Evolutionary conservation across 2,888 invertebrate genomes (phyloP).

Genomic region (Artemia sp.): DNA sequence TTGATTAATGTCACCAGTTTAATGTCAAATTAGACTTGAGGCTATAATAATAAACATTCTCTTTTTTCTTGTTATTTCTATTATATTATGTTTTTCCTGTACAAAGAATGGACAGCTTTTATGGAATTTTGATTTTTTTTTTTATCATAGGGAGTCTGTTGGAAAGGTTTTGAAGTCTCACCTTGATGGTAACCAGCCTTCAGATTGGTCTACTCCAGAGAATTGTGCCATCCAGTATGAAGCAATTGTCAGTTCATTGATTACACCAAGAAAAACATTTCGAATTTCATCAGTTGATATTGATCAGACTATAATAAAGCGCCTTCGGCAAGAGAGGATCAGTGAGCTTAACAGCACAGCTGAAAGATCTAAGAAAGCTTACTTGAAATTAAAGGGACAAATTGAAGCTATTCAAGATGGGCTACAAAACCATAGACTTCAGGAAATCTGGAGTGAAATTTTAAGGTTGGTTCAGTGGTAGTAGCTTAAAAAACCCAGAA

Average conservation of each 20-base stretch:
- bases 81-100: no score
- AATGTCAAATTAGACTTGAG: no score
- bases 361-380: constrained; percentile 52
- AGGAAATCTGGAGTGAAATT: constrained; percentile 53
- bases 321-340: constrained; percentile 42
- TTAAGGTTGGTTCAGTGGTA: constrained; percentile 38
- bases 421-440: constrained; percentile 50
- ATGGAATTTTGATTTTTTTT: background rate
- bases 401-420: constrained; percentile 41
- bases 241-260: constrained; percentile 57
- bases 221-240: constrained; percentile 80
- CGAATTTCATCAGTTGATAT: constrained; percentile 25
- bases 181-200: constrained; percentile 52
- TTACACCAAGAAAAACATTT: constrained; percentile 63
- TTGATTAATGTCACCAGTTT: no score
- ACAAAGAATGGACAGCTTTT: no score
- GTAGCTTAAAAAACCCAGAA: no score
- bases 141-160: constrained; percentile 52
- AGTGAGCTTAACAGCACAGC: constrained; percentile 54
- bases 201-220: constrained; percentile 78
- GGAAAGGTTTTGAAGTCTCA: constrained; percentile 59
- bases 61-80: no score
- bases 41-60: no score
- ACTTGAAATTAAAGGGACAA: constrained; percentile 50
- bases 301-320: constrained; percentile 14